Base-by-base conservation (phyloP, 2,888 invertebrate genomes). In the Polydrusus tereticollis region DNA sequence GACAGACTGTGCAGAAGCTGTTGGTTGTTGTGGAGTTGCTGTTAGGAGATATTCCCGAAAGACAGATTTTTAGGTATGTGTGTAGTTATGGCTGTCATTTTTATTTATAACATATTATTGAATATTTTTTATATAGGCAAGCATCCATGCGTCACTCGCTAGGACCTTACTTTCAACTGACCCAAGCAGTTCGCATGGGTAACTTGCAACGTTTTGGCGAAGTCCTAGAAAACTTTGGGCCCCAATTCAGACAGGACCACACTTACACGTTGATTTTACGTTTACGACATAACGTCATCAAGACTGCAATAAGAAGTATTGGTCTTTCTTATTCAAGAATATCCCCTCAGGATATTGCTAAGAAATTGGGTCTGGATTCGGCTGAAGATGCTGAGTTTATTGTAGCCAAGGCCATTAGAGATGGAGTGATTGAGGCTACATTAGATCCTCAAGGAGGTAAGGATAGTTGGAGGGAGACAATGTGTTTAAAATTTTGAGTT, bases 361-460 rank as follows among this genome's bases (percentile, higher is more conserved):
- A 92, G 76, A 99, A 99, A 83, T 87, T 99, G 73, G 94, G 96
- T 38, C 87, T 99, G 57, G 98, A 98, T 84, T 97, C 96, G 0
- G 93, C 96, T 1, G 97, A 98, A 83, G 99, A 99, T 89, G 99
- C 99, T 0, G 99, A 99, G 85, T 99, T 98, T 83, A 98, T 99
- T 84, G 98, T 99, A 0, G 97, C 98, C 0, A 99, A 99, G 87
- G 96, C 96, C 1, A 99, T 99, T 76, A 89, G 98, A 57, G 99
- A 99, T 87, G 98, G 98, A 65, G 99, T 99, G 1, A 99, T 99
- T 83, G 99, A 99, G 86, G 99, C 99, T 0, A 95, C 94, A 0
- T 89, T 99, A 75, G 97, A 99, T 86, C 98, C 98, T 20, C 96
- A 96, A 84, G 93, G 94, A 81, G 97, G 96, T 73, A n/a, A 43